A percentile compares a stretch with the other conserved stretches of the same genome.
These are phyloP conservation scores for Diachasma alloeum DNA, from an alignment of 1,140 invertebrate genomes.

Conservation along the genomic window DNA sequence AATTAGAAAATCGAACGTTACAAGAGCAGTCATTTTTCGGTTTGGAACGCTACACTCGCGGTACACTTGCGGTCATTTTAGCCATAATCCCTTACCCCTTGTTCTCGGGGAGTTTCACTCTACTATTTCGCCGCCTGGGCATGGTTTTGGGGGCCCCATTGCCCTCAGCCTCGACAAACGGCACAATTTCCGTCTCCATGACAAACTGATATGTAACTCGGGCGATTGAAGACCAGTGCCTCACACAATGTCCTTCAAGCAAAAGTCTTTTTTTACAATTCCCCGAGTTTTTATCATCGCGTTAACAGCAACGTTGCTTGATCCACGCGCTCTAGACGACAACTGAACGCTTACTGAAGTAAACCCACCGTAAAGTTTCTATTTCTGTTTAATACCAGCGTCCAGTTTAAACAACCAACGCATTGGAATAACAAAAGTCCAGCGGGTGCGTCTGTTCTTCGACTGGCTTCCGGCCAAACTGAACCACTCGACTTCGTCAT, in stretches of 20 bases:
- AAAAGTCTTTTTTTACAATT: neutral
- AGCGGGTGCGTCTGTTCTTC: neutral
- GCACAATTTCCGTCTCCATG: constrained; percentile 57
- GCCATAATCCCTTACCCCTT: constrained; percentile 49
- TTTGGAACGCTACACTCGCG: neutral
- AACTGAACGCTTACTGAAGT: neutral
- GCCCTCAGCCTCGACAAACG: constrained; percentile 50
- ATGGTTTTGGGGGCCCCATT: constrained; percentile 23
- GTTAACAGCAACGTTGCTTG: neutral
- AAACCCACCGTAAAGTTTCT: neutral
- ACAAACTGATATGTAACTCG: neutral
- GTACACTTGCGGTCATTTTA: neutral
- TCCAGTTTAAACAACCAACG: neutral
- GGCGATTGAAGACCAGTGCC: neutral
- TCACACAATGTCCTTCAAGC: neutral
- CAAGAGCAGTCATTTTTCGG: neutral
- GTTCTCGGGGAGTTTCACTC: constrained; percentile 44
- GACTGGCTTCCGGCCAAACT: neutral
- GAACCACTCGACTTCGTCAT: neutral
- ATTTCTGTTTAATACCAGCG: neutral
- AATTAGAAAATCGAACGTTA: neutral
- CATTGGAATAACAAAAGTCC: neutral
- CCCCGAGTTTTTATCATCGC: neutral
- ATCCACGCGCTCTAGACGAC: neutral
- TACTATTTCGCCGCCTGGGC: constrained; percentile 40